Conservation (phyloP, 2,888 invertebrate genomes). For the Cinara cedri region DNA sequence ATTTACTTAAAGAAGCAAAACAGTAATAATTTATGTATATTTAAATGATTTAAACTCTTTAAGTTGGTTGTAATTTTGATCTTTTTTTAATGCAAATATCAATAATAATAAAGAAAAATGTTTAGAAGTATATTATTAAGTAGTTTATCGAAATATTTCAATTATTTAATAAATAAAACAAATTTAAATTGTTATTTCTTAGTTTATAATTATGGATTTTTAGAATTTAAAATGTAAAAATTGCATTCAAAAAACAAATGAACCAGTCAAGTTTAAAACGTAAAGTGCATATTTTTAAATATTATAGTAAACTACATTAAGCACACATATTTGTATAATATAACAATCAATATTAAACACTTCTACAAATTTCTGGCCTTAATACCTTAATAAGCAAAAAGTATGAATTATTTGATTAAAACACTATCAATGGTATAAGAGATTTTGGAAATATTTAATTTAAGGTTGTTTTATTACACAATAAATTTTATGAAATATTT, state of each 20-base stretch:
- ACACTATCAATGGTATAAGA: too few relatives aligned
- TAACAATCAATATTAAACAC: too few relatives aligned
- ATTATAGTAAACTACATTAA: too few relatives aligned
- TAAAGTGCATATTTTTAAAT: too few relatives aligned
- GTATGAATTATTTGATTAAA: too few relatives aligned
- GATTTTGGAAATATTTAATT: not conserved
- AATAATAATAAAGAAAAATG: not conserved
- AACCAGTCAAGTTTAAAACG: not conserved
- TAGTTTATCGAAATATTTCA: constrained; percentile 24
- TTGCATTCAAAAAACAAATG: not conserved
- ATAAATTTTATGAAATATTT: not conserved
- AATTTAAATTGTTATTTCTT: constrained; percentile 18
- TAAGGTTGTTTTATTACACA: not conserved
- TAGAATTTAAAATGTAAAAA: too few relatives aligned
- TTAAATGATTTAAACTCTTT: constrained; percentile 29
- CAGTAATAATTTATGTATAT: not conserved
- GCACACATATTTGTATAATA: too few relatives aligned
- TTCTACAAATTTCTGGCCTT: too few relatives aligned
- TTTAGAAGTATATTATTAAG: not conserved
- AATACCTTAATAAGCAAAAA: too few relatives aligned
- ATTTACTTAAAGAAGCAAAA: constrained; percentile 19
- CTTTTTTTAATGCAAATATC: constrained; percentile 34
- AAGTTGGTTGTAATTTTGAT: constrained; percentile 45
- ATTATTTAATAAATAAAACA: constrained; percentile 3
- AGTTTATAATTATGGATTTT: too few relatives aligned